Evolutionary conservation across 2,888 invertebrate species (phyloP).

Genomic region (Ophion costatus): DNA sequence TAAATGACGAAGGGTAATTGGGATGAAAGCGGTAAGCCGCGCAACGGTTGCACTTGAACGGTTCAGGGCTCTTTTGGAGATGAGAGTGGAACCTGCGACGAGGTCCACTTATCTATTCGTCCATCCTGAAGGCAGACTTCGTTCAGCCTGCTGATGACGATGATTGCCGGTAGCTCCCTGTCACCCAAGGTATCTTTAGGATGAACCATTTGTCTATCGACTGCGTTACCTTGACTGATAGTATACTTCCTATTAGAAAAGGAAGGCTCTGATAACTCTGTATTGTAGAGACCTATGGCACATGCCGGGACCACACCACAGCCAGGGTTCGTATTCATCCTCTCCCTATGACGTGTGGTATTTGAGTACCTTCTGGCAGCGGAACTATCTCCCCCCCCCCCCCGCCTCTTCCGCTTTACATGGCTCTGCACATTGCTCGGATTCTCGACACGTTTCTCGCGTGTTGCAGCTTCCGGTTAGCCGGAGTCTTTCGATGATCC

Average conservation of each 20-base stretch:
- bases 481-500: constrained; percentile 32
- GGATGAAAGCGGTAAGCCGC: constrained; percentile 59
- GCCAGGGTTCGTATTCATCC: constrained; percentile 4
- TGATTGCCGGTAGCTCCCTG: constrained; percentile 6
- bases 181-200: background rate
- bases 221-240: constrained; percentile 68
- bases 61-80: constrained; percentile 36
- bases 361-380: background rate
- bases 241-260: constrained; percentile 27
- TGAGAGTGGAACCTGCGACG: constrained; percentile 42
- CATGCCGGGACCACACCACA: background rate
- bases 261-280: constrained; percentile 65
- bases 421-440: constrained; percentile 15
- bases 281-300: constrained; percentile 31
- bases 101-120: background rate
- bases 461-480: constrained; percentile 58
- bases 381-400: constrained; percentile 33
- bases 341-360: background rate
- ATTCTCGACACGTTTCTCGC: constrained; percentile 48
- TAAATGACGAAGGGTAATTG: constrained; percentile 40
- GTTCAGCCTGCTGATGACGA: constrained; percentile 25
- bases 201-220: constrained; percentile 17
- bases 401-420: constrained; percentile 1
- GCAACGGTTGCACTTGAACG: background rate
- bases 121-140: constrained; percentile 30